Base-by-base conservation (phyloP, 1,140 invertebrate species). In the Bombus ignitus region DNA sequence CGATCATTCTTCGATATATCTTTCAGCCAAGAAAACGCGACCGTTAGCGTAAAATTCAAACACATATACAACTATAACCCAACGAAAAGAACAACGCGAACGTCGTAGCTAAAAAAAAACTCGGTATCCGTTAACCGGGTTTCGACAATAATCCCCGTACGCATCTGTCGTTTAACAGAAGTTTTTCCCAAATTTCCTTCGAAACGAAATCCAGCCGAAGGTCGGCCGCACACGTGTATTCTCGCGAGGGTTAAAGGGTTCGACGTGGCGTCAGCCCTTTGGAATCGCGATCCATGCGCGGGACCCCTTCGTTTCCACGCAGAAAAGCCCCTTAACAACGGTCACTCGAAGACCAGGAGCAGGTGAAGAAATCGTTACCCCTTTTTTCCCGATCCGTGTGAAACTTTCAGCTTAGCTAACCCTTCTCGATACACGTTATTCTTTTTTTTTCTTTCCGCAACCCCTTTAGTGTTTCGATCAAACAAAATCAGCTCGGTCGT, bases 381-480 rank as follows among this genome's bases (percentile, higher is more conserved):
- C 42, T 77, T 90, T 90, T 90, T 90, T 86, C 86, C 86, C 68
- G 70, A 86, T 86, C 87, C 89, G 89, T 90, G 89, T 88, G 89
- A 90, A 89, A 90, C 39, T 68, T 15, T 57, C 10, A 13, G n/a
- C 32, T 37, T 28, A 65, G 8, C 39, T 81, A 87, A 85, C 88
- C 89, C 86, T 89, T 32, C 65, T 90, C 82, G 62, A 57, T 53
- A 18, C 12, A 32, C 35, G 15, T 35, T 35, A 15, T 66, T 35
- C 32, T 32, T n/a, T n/a, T 13, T n/a, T n/a, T 22, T 42, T 42
- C 70, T 44, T 70, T 59, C 32, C 8, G 10, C 32, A 18, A 13
- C 75, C 37, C 39, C 3, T 32, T 22, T 22, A 9, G 18, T 2
- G 28, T n/a, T 57, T 12, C 81, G 12, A 28, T 8, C 32, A 8